Percentiles rank a stretch among this genome's conserved stretches.
These are phyloP conservation scores for Theretra japonica DNA, from an alignment of 2,888 invertebrate species.

Conservation along the genomic window DNA sequence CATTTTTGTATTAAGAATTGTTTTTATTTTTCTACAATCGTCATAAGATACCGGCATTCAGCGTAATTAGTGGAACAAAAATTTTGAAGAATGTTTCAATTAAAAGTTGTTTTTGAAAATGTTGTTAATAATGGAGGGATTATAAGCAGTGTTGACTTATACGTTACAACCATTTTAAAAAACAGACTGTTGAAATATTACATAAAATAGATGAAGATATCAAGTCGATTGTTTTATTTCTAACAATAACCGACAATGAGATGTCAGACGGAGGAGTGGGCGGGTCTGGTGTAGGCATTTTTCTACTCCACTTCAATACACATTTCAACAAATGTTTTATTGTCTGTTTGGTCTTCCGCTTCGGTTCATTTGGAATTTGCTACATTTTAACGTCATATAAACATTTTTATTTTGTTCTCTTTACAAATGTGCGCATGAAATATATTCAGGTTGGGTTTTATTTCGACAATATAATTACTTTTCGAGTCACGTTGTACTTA, in stretches of 20 bases:
- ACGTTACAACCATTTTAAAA: not conserved
- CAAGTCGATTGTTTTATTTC: slow-evolving; percentile 57
- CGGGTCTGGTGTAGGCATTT: slow-evolving; percentile 70
- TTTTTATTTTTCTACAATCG: slow-evolving; percentile 1
- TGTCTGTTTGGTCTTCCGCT: slow-evolving; percentile 27
- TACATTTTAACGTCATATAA: slow-evolving; percentile 38
- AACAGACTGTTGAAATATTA: not conserved
- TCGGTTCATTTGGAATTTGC: slow-evolving; percentile 43
- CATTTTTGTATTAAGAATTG: not conserved
- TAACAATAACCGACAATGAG: slow-evolving; percentile 65
- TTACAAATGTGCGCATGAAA: not conserved
- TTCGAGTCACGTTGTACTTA: slow-evolving; percentile 21
- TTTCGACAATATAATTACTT: slow-evolving; percentile 10
- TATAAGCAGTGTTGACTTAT: too few species aligned
- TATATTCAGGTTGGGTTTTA: slow-evolving; percentile 5
- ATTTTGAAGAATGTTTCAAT: not conserved
- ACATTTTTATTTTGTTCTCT: not conserved
- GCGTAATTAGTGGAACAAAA: not conserved
- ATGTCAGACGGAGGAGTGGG: slow-evolving; percentile 65
- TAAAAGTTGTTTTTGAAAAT: slow-evolving; percentile 9
- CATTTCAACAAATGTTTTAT: slow-evolving; percentile 55
- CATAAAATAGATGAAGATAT: slow-evolving; percentile 26
- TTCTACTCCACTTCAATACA: slow-evolving; percentile 57
- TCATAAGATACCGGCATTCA: not conserved
- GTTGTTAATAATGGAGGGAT: not conserved